Base-by-base conservation (phyloP, 2,113 vertebrate species). In the Ammodytes dubius region DNA sequence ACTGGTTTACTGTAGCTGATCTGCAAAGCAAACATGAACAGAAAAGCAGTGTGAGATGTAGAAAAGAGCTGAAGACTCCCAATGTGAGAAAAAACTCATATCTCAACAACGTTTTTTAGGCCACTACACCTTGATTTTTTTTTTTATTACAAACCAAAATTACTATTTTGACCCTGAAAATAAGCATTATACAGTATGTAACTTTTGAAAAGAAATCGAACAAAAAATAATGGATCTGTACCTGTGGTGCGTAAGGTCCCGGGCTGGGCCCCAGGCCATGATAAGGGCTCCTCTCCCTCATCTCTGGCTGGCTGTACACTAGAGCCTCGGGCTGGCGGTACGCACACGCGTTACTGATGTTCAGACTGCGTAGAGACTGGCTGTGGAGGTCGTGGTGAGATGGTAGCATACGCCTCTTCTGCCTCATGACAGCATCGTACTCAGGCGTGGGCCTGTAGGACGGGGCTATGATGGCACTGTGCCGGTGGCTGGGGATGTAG, bases 271-370 rank as follows among this genome's bases (percentile, higher is more conserved):
- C 91, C 40, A 86, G 82, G 11, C 86, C 90, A 7, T 91, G 92
- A 68, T 94, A 94, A 7, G 88, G 93, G 45, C 95, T 94, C 72
- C 96, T 92, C 78, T 99, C 97, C 54, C 96, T 94, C 88, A 99
- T 98, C 92, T 99, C 98, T 0, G 98, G 97, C 74, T 99, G 98
- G 89, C 98, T 99, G 81, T 99, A 98, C 65, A 99, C 98, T 82
- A 99, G 91, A 11, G 96, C 96, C 91, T 97, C 97, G 0, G 97
- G 96, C 83, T 97, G 97, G 40, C 95, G 96, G 86, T 99, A 99
- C 57, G 96, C 97, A 0, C 97, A 96, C 0, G 98, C 95, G 65
- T 97, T 97, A 74, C 97, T 97, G 81, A 98, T 97, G 80, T 97
- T 99, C 66, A 99, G 96, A 89, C 97, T 99, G 39, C 98, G 95